Percentiles rank a stretch among this genome's conserved stretches.
These are phyloP conservation scores for Antechinus stuartii DNA, from an alignment of 2,113 vertebrate genomes.

Conservation along the genomic window DNA sequence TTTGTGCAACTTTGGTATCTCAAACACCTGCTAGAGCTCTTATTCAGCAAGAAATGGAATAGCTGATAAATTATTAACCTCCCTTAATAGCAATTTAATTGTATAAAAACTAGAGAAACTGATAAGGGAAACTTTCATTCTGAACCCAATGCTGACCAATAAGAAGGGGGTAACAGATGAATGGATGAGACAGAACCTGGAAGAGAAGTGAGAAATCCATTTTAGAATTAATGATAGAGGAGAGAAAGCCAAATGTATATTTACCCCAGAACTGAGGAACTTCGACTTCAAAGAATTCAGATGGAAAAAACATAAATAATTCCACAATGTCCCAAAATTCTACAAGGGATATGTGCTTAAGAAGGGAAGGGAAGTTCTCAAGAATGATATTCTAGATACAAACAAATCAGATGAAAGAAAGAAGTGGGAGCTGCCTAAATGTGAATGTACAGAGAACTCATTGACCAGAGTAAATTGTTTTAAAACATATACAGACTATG, in stretches of 20 bases:
- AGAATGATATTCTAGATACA: background rate
- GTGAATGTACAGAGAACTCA: background rate
- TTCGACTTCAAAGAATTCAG: background rate
- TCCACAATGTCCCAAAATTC: background rate
- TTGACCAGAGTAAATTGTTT: background rate
- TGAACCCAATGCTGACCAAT: background rate
- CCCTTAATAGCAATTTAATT: background rate
- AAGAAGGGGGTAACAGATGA: background rate
- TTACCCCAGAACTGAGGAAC: background rate
- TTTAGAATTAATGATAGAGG: background rate
- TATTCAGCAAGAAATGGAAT: background rate
- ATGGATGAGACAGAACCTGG: background rate
- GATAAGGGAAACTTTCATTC: background rate
- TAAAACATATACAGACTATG: background rate
- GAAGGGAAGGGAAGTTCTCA: background rate
- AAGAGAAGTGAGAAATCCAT: background rate
- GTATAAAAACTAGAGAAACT: background rate
- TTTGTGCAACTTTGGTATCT: background rate
- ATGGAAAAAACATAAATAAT: background rate
- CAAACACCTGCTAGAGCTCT: background rate
- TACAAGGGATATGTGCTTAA: background rate
- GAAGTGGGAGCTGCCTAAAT: background rate
- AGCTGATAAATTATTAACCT: background rate
- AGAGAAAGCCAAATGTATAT: background rate
- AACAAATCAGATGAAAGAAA: background rate